Evolutionary conservation across 2,797 vertebrate species (phyloP), one percentile per base, ranked within the genome.

Genomic region (Picus viridis): DNA sequence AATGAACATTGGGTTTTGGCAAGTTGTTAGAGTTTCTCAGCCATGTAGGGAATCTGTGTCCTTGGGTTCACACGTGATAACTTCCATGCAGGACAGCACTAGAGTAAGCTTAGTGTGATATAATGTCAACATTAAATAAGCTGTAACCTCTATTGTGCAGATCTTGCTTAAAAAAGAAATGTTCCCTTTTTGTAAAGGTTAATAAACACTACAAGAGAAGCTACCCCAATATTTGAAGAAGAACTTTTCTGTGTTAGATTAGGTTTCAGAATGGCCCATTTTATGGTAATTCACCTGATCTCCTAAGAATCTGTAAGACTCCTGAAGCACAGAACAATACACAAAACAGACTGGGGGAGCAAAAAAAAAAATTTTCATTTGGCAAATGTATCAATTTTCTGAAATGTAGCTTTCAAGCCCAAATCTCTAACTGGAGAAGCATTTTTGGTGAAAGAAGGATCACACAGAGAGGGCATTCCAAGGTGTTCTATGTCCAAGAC

Each of bases 61-160:
- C 56, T 71, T 3, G 0, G 9, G 47, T 71, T 83, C 0, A 0
- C 13, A 10, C 23, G 51, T 22, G 54, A 11, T 56, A 34, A 75
- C 32, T 78, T 53, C 18, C 49, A 83, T 81, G 76, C 7, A 75
- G 34, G 36, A 85, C 68, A 62, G 49, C 26, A 45, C 20, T 85
- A 32, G n/a, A 47, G 19, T 34, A 79, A 82, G 15, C 67, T 64
- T 3, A 79, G 61, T 27, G 16, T 72, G 36, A 64, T 45, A 74
- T 2, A 75, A 59, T 23, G 9, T 29, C 54, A 79, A n/a, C 11
- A 34, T 32, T 43, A 89, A 90, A 72, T 58, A 62, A 8, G 9
- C 6, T 82, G 32, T 59, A 41, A 65, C 22, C 56, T 83, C 18
- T 79, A 67, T 11, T 30, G 9, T n/a, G 36, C 4, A 74, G 69